These are phyloP conservation scores for Pipistrellus kuhlii DNA, from an alignment of 2,797 vertebrate genomes.

Conservation along the genomic window DNA sequence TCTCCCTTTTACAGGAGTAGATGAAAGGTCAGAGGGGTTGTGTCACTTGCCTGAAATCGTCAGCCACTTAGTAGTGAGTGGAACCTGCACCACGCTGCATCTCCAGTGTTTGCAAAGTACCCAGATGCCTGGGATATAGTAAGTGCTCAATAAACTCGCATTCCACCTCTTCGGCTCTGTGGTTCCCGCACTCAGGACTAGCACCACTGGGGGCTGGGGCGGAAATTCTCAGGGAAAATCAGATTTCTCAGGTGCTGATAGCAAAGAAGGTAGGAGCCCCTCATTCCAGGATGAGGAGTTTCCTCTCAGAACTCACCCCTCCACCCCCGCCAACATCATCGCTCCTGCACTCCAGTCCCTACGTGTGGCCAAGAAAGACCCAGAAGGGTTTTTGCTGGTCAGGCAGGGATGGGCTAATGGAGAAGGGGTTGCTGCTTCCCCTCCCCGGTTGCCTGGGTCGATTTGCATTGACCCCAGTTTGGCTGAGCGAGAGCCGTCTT, in stretches of 20 bases:
- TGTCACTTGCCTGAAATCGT: background rate
- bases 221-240: background rate
- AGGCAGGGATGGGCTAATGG: conserved; percentile 86
- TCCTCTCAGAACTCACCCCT: background rate
- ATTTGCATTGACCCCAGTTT: conserved; percentile 87
- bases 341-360: background rate
- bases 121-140: background rate
- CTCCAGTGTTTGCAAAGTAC: background rate
- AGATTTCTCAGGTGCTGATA: background rate
- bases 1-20: background rate
- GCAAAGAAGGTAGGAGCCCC: background rate
- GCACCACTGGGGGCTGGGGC: rapidly evolving
- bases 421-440: conserved; percentile 67
- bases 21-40: background rate
- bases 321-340: background rate
- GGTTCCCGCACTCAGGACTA: background rate
- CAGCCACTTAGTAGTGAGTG: too few relatives aligned
- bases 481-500: conserved; percentile 87
- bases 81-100: background rate
- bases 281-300: background rate
- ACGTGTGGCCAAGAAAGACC: background rate
- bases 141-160: background rate
- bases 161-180: rapidly evolving
- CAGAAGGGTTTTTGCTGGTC: conserved; percentile 73
- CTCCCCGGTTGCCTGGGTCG: conserved; percentile 81